These are phyloP conservation scores for Labia minor DNA, from an alignment of 2,888 invertebrate genomes.

Conservation along the genomic window DNA sequence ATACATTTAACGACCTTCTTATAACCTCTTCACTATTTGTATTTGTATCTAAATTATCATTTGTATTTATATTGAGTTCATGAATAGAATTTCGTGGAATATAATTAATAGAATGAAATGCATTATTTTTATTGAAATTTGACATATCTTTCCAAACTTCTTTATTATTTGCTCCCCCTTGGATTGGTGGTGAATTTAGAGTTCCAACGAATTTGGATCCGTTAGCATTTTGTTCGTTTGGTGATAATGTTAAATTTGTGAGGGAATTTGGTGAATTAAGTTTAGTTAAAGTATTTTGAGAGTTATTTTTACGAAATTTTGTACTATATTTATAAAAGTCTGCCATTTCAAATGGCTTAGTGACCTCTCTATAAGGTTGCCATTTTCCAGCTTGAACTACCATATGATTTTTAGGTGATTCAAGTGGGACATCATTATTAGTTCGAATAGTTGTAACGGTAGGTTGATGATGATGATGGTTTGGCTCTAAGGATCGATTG, in stretches of 20 bases:
- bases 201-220: too few relatives aligned
- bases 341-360: slow-evolving; percentile 95
- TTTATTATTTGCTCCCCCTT: background rate
- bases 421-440: slow-evolving; percentile 44
- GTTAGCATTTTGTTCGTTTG: background rate
- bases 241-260: too few relatives aligned
- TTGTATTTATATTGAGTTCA: background rate
- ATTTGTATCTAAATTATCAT: background rate
- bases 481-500: slow-evolving; percentile 16
- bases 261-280: background rate
- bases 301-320: slow-evolving; percentile 62
- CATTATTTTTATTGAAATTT: background rate
- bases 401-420: slow-evolving; percentile 72
- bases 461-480: background rate
- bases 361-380: slow-evolving; percentile 84
- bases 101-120: background rate
- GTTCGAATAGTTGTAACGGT: slow-evolving; percentile 16
- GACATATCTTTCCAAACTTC: background rate
- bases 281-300: background rate
- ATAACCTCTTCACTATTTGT: too few relatives aligned
- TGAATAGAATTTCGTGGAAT: background rate
- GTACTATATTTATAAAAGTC: slow-evolving; percentile 97
- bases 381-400: slow-evolving; percentile 79
- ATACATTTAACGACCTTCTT: too few relatives aligned
- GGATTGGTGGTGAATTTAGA: background rate